A percentile compares a stretch with the other conserved stretches of the same genome.
Conservation (phyloP, 2,797 vertebrate species). For the Alauda arvensis region DNA sequence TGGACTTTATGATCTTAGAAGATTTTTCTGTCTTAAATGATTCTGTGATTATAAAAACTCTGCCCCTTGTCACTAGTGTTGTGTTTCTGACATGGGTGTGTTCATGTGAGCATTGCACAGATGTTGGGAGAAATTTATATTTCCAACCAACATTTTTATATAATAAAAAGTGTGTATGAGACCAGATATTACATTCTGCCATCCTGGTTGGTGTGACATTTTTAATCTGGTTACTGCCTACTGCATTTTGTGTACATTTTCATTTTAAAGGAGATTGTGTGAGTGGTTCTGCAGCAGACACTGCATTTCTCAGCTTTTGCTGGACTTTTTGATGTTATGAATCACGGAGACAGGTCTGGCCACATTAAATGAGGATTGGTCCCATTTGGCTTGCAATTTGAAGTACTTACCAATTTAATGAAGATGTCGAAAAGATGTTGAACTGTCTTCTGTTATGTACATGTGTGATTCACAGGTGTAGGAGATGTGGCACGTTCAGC, state of each 20-base stretch:
- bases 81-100: neutral
- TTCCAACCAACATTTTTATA: neutral
- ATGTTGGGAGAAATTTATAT: neutral
- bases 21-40: neutral
- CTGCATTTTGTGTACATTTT: neutral
- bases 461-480: neutral
- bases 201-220: neutral
- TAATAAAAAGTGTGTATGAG: neutral
- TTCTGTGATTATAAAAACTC: neutral
- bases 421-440: neutral
- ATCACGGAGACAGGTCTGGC: neutral
- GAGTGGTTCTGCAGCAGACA: neutral
- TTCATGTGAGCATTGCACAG: neutral
- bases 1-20: neutral
- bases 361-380: neutral
- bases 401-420: neutral
- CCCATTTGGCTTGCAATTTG: neutral
- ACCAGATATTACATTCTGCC: neutral
- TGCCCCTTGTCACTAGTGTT: neutral
- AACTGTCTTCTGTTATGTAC: neutral
- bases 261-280: neutral
- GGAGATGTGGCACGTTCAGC: neutral
- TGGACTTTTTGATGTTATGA: neutral
- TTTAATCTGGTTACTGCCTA: neutral
- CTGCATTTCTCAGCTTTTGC: neutral